Percentiles rank a stretch among this genome's conserved stretches.
phyloP scores from a whole-genome alignment of 1,140 invertebrate species.

The Mya arenaria region DNA sequence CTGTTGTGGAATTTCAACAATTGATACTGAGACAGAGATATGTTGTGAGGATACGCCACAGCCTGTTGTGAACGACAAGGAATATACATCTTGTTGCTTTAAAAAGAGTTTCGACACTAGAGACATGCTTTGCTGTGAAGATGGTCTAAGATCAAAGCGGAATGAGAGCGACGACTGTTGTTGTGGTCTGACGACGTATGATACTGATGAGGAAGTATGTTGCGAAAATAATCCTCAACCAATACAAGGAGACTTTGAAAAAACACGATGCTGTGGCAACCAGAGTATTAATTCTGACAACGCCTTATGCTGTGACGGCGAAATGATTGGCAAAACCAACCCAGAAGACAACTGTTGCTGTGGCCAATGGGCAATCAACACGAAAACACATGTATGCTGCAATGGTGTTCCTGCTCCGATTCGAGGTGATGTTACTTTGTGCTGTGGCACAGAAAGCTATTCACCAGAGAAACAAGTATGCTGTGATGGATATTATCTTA shows the following conservation, averaged over 20 bases:
- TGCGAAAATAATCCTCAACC: conserved; percentile 29
- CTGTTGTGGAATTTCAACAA: conserved; percentile 32
- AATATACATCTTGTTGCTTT: conserved; percentile 34
- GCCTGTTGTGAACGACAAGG: neutral
- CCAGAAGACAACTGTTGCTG: conserved; percentile 31
- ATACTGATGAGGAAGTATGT: conserved; percentile 21
- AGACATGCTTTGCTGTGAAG: conserved; percentile 7
- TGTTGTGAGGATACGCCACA: conserved; percentile 35
- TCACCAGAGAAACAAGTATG: conserved; percentile 1
- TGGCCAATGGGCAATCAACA: conserved; percentile 8
- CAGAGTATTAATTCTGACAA: conserved; percentile 8
- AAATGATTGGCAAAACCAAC: conserved; percentile 14
- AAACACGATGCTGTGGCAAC: conserved; percentile 17
- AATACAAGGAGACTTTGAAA: neutral
- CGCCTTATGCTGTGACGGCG: conserved; percentile 30
- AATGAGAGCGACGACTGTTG: conserved; percentile 22
- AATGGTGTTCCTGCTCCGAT: neutral
- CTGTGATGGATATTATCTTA: neutral
- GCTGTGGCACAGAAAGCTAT: conserved; percentile 15
- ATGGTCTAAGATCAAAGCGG: neutral
- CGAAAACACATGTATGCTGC: conserved; percentile 19
- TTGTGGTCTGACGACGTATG: conserved; percentile 23
- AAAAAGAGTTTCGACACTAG: conserved; percentile 21
- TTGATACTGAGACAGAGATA: conserved; percentile 3
- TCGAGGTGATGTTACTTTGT: conserved; percentile 6